Percentiles rank a stretch among this genome's conserved stretches.
These are phyloP conservation scores for Columba janthina DNA, from an alignment of 2,113 vertebrate genomes.

Conservation along the genomic window DNA sequence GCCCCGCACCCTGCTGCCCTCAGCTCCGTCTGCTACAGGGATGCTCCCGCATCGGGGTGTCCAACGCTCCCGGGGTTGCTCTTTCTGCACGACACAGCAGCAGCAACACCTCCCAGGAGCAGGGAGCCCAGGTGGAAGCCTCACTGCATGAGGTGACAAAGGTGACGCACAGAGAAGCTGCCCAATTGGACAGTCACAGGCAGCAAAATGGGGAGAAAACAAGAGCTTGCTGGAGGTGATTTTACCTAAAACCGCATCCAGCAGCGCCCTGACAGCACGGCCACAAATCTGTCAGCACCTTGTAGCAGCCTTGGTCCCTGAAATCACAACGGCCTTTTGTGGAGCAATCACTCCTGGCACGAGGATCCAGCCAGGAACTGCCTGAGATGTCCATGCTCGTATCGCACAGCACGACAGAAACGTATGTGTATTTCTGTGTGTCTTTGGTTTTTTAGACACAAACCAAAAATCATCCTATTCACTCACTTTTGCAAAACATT, in stretches of 20 bases:
- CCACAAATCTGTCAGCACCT: not conserved
- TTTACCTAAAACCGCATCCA: not conserved
- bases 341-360: not conserved
- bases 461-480: not conserved
- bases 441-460: not conserved
- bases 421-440: not conserved
- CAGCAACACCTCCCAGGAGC: not conserved
- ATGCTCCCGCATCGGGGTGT: fast-evolving
- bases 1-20: not conserved
- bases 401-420: not conserved
- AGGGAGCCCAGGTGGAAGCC: not conserved
- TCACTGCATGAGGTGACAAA: not conserved
- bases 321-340: not conserved
- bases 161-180: not conserved
- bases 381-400: fast-evolving
- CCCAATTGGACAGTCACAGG: fast-evolving
- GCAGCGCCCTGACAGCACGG: not conserved
- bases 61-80: not conserved
- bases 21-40: fast-evolving
- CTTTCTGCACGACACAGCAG: not conserved
- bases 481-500: not conserved
- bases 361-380: not conserved
- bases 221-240: not conserved
- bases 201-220: not conserved
- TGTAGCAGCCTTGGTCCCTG: not conserved